Evolutionary conservation across 2,888 invertebrate species (phyloP).

Genomic region (Thymelicus acteon): DNA sequence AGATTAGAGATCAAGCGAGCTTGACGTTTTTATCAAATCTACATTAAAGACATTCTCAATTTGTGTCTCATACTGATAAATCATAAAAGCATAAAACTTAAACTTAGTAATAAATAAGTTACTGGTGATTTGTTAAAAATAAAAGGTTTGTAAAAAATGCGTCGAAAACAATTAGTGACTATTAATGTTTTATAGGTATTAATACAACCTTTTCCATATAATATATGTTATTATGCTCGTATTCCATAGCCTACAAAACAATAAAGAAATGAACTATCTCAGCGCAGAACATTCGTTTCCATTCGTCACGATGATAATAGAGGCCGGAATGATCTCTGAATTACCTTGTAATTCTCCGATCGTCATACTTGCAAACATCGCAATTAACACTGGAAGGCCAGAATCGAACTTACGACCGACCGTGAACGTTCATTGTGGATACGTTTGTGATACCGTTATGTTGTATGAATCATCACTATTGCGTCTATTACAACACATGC

Average conservation of each 20-base stretch:
- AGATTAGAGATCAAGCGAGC: constrained; percentile 44
- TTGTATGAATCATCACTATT: constrained; percentile 26
- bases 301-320: constrained; percentile 69
- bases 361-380: constrained; percentile 58
- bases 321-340: constrained; percentile 52
- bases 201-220: not conserved
- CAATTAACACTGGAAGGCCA: constrained; percentile 46
- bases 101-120: too few species aligned
- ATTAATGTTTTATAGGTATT: not conserved
- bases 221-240: not conserved
- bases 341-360: constrained; percentile 56
- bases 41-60: not conserved
- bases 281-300: constrained; percentile 58
- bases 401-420: constrained; percentile 39
- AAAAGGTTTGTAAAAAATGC: too few species aligned
- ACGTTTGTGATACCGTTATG: constrained; percentile 42
- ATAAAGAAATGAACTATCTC: constrained; percentile 51
- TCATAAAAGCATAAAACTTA: too few species aligned
- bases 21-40: constrained; percentile 15
- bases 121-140: too few species aligned
- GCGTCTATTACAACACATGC: constrained; percentile 20
- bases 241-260: constrained; percentile 43
- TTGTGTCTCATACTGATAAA: too few species aligned
- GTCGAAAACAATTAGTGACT: too few species aligned
- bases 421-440: constrained; percentile 42